Evolutionary conservation across 2,113 vertebrate genomes (phyloP).

Genomic region (Seriola rivoliana): DNA sequence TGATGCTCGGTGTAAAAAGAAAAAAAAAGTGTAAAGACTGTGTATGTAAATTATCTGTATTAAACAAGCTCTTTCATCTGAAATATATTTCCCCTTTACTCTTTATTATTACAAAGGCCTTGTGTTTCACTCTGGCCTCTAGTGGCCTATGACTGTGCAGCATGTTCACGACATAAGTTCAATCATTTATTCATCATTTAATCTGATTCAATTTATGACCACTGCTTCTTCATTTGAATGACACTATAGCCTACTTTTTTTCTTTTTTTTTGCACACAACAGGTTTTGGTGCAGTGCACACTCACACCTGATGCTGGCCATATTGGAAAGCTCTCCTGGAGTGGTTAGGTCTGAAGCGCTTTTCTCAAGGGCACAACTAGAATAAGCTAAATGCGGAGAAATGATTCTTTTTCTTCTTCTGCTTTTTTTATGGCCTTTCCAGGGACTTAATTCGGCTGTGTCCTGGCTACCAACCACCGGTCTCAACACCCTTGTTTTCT

Average conservation of each 20-base stretch:
- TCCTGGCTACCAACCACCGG: not conserved
- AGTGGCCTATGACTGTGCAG: not conserved
- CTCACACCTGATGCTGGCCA: not conserved
- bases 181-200: not conserved
- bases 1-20: slow-evolving; percentile 31
- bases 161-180: not conserved
- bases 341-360: not conserved
- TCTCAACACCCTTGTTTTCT: not conserved
- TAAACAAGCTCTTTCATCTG: slow-evolving; percentile 62
- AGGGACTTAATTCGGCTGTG: not conserved
- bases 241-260: too few relatives aligned
- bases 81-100: not conserved
- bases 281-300: not conserved
- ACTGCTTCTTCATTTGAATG: too few relatives aligned
- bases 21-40: slow-evolving; percentile 20
- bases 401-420: not conserved
- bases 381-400: not conserved
- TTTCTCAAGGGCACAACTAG: slow-evolving; percentile 3
- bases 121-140: not conserved
- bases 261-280: too few relatives aligned
- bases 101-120: not conserved
- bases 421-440: not conserved
- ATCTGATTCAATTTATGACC: too few relatives aligned
- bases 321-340: too few relatives aligned
- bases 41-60: slow-evolving; percentile 63